phyloP scores from a whole-genome alignment of 37 sponge, comb jelly and placozoan genomes.

The Petrosia ficiformis region DNA sequence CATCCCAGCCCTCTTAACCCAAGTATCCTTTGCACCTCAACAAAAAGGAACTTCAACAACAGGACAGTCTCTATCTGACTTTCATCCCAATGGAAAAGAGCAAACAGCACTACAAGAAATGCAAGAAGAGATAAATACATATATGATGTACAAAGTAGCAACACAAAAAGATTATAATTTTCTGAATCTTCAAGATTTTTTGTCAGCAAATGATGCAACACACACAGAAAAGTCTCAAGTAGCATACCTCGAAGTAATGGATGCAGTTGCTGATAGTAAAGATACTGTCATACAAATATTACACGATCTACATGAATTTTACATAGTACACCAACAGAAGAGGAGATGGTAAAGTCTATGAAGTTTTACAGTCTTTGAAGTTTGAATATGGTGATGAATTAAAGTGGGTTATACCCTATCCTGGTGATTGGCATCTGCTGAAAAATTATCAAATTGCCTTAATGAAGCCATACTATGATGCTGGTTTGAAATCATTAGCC shows the following conservation, averaged over 20 bases:
- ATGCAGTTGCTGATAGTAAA: constrained; percentile 20
- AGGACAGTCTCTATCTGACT: background rate
- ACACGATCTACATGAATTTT: background rate
- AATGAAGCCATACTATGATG: constrained; percentile 20
- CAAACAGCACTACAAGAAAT: background rate
- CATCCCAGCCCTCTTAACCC: too few relatives aligned
- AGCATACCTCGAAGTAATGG: constrained; percentile 22
- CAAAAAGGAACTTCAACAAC: background rate
- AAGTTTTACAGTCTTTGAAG: constrained; percentile 17
- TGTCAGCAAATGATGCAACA: too few relatives aligned
- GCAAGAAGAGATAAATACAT: background rate
- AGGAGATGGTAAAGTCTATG: constrained; percentile 40
- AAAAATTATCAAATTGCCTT: constrained; percentile 1
- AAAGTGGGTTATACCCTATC: constrained; percentile 6
- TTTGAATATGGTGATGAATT: constrained; percentile 6
- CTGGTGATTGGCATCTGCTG: constrained; percentile 28
- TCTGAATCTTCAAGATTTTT: too few relatives aligned
- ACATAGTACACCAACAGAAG: background rate
- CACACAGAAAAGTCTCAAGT: too few relatives aligned
- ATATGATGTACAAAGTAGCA: background rate
- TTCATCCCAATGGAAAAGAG: background rate
- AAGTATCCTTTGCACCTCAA: too few relatives aligned
- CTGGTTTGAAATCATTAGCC: constrained; percentile 25
- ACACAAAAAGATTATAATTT: too few relatives aligned
- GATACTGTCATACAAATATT: constrained; percentile 15